Base-by-base conservation (phyloP, 2,113 vertebrate species). In the Lamprotornis superbus region DNA sequence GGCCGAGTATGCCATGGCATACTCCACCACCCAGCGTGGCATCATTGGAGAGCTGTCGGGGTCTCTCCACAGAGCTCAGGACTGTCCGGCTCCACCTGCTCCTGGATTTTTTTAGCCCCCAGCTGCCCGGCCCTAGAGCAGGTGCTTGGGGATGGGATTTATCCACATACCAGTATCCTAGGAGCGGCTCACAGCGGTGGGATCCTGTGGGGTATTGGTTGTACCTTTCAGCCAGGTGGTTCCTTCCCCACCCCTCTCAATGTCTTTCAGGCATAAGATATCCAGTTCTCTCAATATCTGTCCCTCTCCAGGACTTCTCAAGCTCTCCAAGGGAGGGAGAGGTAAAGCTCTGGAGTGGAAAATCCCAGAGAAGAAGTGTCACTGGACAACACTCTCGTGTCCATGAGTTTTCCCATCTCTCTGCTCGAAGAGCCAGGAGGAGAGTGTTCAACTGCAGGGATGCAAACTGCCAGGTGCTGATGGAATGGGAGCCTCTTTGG, bases 91-190 rank as follows among this genome's bases (percentile, higher is more conserved):
- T 40, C 73, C 96, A 76, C 83, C 91, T 77, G 92, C 77, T 89
- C 56, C 30, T 12, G 6, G 40, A 55, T 83, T 73, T 79, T 96
- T 96, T 96, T 90, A 96, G 94, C 57, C 60, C 23, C 22, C 92
- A 83, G 93, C 92, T 95, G 96, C 89, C 89, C 31, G 3, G 44
- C 46, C 30, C 28, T 1, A 8, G 56, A 95, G 94, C 96, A 97
- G 95, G 68, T 97, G 96, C 79, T 17, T 10, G 30, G 55, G 40
- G 28, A 17, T 12, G 57, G 56, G 95, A 92, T 93, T 94, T 92
- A 87, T 92, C 77, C 22, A 3, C 55, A 8, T 16, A 2, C 8
- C 23, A 7, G 44, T 27, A 46, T 57, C 87, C 33, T 11, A 6
- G 67, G 28, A 76, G 40, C 3, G 2, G 42, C 63, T 24, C 71